A percentile compares a stretch with the other conserved stretches of the same genome.
These are phyloP conservation scores for Rhinoptilus africanus DNA, from an alignment of 2,113 vertebrate genomes.

Conservation along the genomic window DNA sequence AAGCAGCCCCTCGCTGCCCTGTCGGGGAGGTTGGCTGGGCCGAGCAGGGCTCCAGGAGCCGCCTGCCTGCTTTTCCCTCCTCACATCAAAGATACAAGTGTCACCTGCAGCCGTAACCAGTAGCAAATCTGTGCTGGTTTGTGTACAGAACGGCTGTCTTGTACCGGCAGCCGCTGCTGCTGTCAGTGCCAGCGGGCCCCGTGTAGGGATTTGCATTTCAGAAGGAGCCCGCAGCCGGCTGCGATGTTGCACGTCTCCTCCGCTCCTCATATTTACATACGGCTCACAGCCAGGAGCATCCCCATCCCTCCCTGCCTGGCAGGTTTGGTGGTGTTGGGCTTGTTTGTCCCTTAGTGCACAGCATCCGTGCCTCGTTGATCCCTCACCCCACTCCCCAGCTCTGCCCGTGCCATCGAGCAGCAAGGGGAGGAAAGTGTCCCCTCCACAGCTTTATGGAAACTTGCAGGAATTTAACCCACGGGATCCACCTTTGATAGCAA, in stretches of 20 bases:
- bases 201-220: not conserved
- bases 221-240: not conserved
- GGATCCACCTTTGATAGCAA: not conserved
- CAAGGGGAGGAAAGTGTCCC: not conserved
- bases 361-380: fast-evolving
- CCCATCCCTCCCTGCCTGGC: not conserved
- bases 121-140: not conserved
- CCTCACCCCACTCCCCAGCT: fast-evolving
- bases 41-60: not conserved
- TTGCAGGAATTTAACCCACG: fast-evolving
- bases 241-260: not conserved
- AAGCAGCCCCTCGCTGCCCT: not conserved
- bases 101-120: not conserved
- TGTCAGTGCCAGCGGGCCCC: not conserved
- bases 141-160: not conserved
- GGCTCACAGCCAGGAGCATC: not conserved
- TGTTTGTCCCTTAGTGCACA: fast-evolving
- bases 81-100: not conserved
- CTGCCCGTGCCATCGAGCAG: fast-evolving
- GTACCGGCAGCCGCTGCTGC: not conserved
- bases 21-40: fast-evolving
- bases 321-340: not conserved
- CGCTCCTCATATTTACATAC: not conserved
- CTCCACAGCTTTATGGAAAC: fast-evolving
- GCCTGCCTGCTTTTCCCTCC: not conserved